Evolutionary conservation across 2,888 invertebrate species (phyloP), one percentile per base, ranked within the genome.

Genomic region (Drosophila antonietae): DNA sequence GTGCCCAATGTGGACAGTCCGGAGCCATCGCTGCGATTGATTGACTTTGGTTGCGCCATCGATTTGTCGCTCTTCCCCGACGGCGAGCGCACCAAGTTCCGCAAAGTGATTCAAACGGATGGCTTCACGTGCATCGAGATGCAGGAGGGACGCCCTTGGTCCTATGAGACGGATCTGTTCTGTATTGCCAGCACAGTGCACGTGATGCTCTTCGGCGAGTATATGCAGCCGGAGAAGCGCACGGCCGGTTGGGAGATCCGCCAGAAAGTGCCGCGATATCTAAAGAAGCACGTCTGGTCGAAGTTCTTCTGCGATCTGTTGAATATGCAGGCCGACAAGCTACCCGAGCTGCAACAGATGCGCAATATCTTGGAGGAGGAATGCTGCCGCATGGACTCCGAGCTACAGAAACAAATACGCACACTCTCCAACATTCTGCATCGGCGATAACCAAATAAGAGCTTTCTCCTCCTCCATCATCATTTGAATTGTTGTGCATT

Each of bases 41-140:
- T 98, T 88, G 99, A 99, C 93, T 97, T 98, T 93, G 99, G 99
- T 49, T 97, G 98, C 91, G 96, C 97, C 84, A 98, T 99, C 91
- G 99, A 99, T 90, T 97, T 99, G 97, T 95, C 95, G 8, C 93
- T 97, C 67, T 97, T 97, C 84, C 97, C 97, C 7, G 94, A 95
- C 74, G 95, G 94, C 15, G 89, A 91, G 39, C 67, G 78, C n/a
- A 96, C 97, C 2, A 95, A 95, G 61, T 98, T 98, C 92, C 95
- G 94, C 77, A 92, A 95, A 93, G 94, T 95, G 74, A 96, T 96
- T 87, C 95, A 95, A 78, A 97, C 97, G 3, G 96, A 97, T 91
- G 96, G 96, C 57, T 97, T 97, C 87, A 95, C 96, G 3, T 97
- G 97, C 90, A 96, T 96, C 67, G 98, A 99, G 93, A 99, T 99